A percentile compares a stretch with the other conserved stretches of the same genome.
Conservation (phyloP, 2,113 vertebrate species). For the Mastomys natalensis region DNA sequence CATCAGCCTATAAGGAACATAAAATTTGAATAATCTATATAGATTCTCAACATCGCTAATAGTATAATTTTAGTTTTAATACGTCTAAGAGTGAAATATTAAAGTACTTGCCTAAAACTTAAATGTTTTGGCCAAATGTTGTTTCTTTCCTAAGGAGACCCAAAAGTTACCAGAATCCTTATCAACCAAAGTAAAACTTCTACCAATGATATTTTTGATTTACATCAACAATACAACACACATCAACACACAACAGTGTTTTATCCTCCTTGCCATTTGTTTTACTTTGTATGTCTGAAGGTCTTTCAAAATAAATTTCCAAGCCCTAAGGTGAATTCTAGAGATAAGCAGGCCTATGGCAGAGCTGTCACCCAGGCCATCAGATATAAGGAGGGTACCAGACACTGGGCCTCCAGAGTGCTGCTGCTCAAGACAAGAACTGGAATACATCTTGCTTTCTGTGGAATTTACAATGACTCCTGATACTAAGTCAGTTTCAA, state of each 20-base stretch:
- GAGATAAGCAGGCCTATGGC: neutral
- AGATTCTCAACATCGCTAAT: neutral
- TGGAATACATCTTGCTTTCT: neutral
- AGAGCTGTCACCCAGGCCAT: neutral
- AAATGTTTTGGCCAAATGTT: neutral
- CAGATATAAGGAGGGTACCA: neutral
- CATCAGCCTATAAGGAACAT: conserved; percentile 43
- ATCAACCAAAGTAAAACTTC: conserved; percentile 51
- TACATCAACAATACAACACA: neutral
- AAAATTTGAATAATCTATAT: conserved; percentile 10
- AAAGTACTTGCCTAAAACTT: conserved; percentile 1
- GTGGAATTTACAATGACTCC: neutral
- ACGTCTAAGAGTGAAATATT: conserved; percentile 41
- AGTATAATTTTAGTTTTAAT: conserved; percentile 45
- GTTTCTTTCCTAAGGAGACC: conserved; percentile 37
- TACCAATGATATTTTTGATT: conserved; percentile 1
- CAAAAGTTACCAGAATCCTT: conserved; percentile 39
- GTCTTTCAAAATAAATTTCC: neutral
- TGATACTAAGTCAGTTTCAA: conserved; percentile 9
- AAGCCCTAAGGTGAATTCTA: neutral
- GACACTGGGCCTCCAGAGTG: neutral
- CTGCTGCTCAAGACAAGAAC: neutral
- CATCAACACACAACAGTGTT: conserved; percentile 40
- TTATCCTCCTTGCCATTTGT: conserved; percentile 12
- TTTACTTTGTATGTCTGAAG: neutral